phyloP scores from a whole-genome alignment of 2,113 vertebrate species.

The Cercocebus atys region DNA sequence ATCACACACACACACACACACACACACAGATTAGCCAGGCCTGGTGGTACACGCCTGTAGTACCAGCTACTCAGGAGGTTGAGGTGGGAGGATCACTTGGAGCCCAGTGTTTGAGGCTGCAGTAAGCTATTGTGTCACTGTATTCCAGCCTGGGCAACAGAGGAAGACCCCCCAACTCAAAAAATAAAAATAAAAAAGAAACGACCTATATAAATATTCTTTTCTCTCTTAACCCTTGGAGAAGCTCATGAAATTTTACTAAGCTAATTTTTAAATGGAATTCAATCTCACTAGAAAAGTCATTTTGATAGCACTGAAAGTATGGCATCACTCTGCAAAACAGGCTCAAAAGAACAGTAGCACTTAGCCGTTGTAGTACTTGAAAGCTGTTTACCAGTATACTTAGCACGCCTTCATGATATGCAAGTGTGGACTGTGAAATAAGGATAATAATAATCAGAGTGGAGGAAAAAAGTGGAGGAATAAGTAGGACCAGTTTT shows the following conservation, averaged over 20 bases:
- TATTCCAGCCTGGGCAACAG: too few relatives aligned
- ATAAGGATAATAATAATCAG: not conserved
- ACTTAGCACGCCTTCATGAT: not conserved
- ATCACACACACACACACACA: too few relatives aligned
- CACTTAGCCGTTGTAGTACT: not conserved
- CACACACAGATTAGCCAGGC: too few relatives aligned
- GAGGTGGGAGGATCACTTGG: too few relatives aligned
- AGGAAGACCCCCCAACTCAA: not conserved
- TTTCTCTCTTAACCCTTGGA: not conserved
- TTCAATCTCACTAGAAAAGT: not conserved
- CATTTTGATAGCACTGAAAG: constrained; percentile 35
- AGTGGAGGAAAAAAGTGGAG: not conserved
- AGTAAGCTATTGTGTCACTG: too few relatives aligned
- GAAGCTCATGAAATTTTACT: not conserved
- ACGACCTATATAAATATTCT: not conserved
- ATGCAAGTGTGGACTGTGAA: not conserved
- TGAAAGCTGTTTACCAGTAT: not conserved
- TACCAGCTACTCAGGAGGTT: too few relatives aligned
- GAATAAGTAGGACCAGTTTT: not conserved
- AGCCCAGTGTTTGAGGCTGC: too few relatives aligned
- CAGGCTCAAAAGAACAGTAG: not conserved
- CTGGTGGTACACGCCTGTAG: too few relatives aligned
- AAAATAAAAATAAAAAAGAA: not conserved
- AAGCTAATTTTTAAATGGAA: constrained; percentile 20
- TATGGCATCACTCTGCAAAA: not conserved